Conservation (phyloP, 2,888 invertebrate genomes). For the Caenorhabditis doughertyi region DNA sequence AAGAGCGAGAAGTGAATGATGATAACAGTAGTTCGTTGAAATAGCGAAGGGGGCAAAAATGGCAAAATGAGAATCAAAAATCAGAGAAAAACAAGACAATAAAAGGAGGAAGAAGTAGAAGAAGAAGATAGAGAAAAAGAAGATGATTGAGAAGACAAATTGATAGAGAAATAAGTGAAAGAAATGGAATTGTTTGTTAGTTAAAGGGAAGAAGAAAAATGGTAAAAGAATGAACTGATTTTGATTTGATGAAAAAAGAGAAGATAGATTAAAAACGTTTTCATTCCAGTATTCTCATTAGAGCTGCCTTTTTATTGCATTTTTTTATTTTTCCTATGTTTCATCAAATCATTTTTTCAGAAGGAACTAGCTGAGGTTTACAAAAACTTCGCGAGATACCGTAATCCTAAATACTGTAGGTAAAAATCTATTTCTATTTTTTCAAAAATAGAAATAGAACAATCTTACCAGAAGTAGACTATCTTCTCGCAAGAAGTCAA, state of each 20-base stretch:
- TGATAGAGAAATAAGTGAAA: conserved; percentile 8
- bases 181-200: conserved; percentile 15
- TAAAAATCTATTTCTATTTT: too few species aligned
- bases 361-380: not conserved
- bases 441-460: not conserved
- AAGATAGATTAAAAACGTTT: conserved; percentile 18
- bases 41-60: not conserved
- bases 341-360: not conserved
- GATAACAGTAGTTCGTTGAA: conserved; percentile 25
- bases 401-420: too few species aligned
- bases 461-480: not conserved
- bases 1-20: too few species aligned
- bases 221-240: conserved; percentile 28
- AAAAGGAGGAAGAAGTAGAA: not conserved
- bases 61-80: conserved; percentile 42
- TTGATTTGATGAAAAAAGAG: conserved; percentile 1
- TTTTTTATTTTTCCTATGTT: not conserved
- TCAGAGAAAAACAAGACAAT: conserved; percentile 38
- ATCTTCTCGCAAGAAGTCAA: not conserved
- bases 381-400: too few species aligned
- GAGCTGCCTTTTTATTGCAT: too few species aligned
- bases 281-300: too few species aligned
- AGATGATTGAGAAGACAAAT: conserved; percentile 31
- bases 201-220: conserved; percentile 4
- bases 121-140: not conserved